Percentiles rank a stretch among this genome's conserved stretches.
Conservation (phyloP, 2,888 invertebrate species). For the Netelia inedita region DNA sequence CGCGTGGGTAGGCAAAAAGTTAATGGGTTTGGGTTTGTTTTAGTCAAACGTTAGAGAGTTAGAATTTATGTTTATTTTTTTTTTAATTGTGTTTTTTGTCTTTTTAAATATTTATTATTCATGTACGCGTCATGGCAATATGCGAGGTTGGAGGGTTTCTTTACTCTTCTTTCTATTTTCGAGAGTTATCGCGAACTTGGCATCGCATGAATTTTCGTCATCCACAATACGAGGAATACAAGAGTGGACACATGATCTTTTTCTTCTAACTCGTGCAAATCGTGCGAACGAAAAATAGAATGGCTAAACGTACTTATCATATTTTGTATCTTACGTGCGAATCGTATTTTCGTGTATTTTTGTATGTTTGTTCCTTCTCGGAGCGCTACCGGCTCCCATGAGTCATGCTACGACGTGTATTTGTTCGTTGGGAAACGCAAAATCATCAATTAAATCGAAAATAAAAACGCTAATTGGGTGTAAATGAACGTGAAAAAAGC, state of each 20-base stretch:
- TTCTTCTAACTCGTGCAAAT: constrained; percentile 40
- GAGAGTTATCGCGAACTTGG: constrained; percentile 45
- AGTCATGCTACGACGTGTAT: not conserved
- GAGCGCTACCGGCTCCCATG: too few species aligned
- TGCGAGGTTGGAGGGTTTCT: constrained; percentile 18
- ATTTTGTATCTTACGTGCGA: not conserved
- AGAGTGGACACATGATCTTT: not conserved
- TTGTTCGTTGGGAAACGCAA: not conserved
- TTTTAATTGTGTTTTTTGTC: constrained; percentile 8
- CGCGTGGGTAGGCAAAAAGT: constrained; percentile 59
- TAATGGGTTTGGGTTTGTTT: constrained; percentile 48
- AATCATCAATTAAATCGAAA: not conserved
- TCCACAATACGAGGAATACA: constrained; percentile 2
- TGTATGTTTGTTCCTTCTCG: too few species aligned
- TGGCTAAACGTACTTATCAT: not conserved
- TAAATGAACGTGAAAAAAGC: not conserved
- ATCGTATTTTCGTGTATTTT: not conserved
- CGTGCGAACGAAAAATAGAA: constrained; percentile 41
- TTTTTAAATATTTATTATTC: constrained; percentile 26
- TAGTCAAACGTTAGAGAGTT: constrained; percentile 29
- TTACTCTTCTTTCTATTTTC: constrained; percentile 1
- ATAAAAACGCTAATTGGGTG: not conserved
- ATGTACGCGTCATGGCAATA: constrained; percentile 22
- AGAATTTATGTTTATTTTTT: not conserved
- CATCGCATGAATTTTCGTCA: constrained; percentile 27